Evolutionary conservation across 37 sponge, comb jelly and placozoan species (phyloP).

Genomic region (Cladorhizidae sp.): DNA sequence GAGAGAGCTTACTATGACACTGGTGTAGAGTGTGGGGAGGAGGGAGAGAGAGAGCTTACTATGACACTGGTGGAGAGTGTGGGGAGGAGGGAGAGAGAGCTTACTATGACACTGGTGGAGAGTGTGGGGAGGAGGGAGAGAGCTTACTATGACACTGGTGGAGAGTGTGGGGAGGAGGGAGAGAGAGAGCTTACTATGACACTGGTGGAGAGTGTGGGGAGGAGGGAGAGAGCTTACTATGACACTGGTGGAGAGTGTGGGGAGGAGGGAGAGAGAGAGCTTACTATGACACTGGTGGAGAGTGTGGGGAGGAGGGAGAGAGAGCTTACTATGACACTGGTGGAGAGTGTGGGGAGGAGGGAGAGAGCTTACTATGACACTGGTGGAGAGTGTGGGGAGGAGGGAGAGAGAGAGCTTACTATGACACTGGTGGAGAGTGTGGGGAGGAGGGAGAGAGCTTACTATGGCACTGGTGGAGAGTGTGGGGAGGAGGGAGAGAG

Average conservation of each 20-base stretch:
- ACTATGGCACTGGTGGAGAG: background rate
- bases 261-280: background rate
- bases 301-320: background rate
- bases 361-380: background rate
- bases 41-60: background rate
- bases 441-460: background rate
- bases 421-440: background rate
- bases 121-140: background rate
- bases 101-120: too few species aligned
- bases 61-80: background rate
- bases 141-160: background rate
- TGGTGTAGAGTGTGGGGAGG: background rate
- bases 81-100: background rate
- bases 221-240: too few species aligned
- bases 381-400: background rate
- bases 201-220: background rate
- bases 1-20: background rate
- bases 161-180: background rate
- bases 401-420: background rate
- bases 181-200: background rate
- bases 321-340: too few species aligned
- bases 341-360: background rate
- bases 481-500: background rate
- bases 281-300: background rate
- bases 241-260: background rate